Conservation (phyloP, 2,113 vertebrate species). For the Cheilinus undulatus region DNA sequence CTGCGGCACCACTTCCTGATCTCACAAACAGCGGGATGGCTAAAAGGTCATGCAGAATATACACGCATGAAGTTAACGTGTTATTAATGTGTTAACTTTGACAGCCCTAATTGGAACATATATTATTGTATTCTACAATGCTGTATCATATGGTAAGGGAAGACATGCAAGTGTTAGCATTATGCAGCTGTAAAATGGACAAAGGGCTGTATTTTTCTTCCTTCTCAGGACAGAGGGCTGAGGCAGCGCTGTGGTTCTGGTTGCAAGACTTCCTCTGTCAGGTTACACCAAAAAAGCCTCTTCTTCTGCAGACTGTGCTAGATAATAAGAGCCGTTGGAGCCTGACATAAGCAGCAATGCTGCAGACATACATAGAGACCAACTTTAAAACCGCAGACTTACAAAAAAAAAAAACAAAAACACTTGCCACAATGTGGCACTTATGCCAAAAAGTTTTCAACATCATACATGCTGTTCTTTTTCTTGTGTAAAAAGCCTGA, state of each 20-base stretch:
- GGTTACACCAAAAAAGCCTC: slow-evolving; percentile 27
- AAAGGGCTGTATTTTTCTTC: neutral
- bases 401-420: slow-evolving; percentile 29
- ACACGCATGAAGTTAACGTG: too few species aligned
- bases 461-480: too few species aligned
- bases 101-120: too few species aligned
- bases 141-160: too few species aligned
- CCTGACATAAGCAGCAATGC: slow-evolving; percentile 19
- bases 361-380: slow-evolving; percentile 11
- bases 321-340: slow-evolving; percentile 21
- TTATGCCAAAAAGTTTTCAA: too few species aligned
- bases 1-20: too few species aligned
- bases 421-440: neutral
- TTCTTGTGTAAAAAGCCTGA: neutral
- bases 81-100: too few species aligned
- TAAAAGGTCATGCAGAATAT: too few species aligned
- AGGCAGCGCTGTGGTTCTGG: slow-evolving; percentile 14
- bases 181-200: neutral
- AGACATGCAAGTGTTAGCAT: too few species aligned
- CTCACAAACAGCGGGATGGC: too few species aligned
- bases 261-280: slow-evolving; percentile 53
- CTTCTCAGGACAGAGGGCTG: neutral
- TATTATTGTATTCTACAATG: too few species aligned
- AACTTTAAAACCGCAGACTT: slow-evolving; percentile 21
- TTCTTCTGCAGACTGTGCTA: slow-evolving; percentile 41